phyloP scores from a whole-genome alignment of 2,113 vertebrate genomes.

The Atherinomorus stipes region DNA sequence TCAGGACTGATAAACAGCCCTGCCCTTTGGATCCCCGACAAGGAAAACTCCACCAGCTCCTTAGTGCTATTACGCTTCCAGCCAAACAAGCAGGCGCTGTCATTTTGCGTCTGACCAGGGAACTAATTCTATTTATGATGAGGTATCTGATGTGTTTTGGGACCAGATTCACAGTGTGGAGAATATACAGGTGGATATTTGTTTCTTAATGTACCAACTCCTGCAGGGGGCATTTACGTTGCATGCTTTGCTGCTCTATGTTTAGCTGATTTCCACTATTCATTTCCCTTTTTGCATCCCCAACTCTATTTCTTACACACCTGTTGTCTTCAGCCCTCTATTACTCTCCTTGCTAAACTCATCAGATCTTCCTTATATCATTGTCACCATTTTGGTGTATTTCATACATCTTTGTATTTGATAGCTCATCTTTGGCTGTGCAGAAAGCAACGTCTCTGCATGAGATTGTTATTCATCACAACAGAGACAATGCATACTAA shows the following conservation, averaged over 20 bases:
- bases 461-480: conserved; percentile 4
- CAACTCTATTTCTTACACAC: neutral
- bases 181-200: conserved; percentile 38
- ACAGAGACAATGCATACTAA: conserved; percentile 25
- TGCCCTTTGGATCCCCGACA: conserved; percentile 50
- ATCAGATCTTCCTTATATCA: neutral
- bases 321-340: conserved; percentile 34
- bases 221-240: conserved; percentile 1
- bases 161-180: conserved; percentile 24
- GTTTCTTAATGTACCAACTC: conserved; percentile 36
- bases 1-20: conserved; percentile 61
- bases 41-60: conserved; percentile 57
- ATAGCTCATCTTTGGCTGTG: conserved; percentile 15
- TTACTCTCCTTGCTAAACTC: conserved; percentile 8
- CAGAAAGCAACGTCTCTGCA: conserved; percentile 17
- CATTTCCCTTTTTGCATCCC: neutral
- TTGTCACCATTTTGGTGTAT: neutral
- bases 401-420: conserved; percentile 18
- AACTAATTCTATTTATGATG: conserved; percentile 73
- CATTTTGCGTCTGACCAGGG: conserved; percentile 60
- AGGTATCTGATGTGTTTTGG: conserved; percentile 51
- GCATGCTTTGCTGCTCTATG: neutral
- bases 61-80: conserved; percentile 55
- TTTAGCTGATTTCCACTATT: too few relatives aligned
- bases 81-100: conserved; percentile 45